Conservation (phyloP, 2,113 vertebrate species). For the Tachycineta bicolor region DNA sequence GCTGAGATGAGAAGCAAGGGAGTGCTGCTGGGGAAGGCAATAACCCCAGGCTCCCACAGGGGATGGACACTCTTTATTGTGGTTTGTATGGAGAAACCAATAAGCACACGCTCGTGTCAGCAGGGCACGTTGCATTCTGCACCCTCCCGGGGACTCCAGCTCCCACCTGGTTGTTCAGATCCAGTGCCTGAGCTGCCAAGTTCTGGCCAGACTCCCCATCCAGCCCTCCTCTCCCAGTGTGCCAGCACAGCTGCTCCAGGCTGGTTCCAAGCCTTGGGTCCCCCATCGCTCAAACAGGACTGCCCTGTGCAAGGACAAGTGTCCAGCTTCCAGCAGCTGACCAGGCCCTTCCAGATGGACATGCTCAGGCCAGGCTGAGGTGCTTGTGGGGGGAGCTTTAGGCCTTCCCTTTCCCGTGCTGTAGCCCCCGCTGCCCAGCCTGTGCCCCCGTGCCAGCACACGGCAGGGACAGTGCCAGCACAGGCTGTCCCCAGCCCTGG, state of each 20-base stretch:
- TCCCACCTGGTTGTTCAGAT: neutral
- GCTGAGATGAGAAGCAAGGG: neutral
- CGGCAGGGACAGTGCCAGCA: neutral
- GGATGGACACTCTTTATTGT: neutral
- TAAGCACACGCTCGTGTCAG: neutral
- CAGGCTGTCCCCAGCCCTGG: neutral
- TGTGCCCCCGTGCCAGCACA: rapidly evolving
- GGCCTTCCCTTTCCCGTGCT: neutral
- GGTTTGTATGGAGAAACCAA: neutral
- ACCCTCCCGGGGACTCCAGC: neutral
- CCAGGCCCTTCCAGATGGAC: neutral
- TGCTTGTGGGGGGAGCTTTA: neutral
- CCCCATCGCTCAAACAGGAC: neutral
- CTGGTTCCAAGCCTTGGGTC: neutral
- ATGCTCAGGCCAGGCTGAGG: neutral
- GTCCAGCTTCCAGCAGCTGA: neutral
- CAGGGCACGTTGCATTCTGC: rapidly evolving
- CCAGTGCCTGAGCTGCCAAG: neutral
- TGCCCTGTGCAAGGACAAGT: neutral
- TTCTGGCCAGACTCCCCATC: neutral
- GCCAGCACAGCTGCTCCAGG: neutral
- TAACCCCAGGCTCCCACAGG: neutral
- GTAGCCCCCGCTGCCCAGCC: neutral
- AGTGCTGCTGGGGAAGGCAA: neutral
- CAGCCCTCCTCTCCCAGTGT: neutral